Evolutionary conservation across 1,140 invertebrate genomes (phyloP).

Genomic region (Stegodyphus dumicola): DNA sequence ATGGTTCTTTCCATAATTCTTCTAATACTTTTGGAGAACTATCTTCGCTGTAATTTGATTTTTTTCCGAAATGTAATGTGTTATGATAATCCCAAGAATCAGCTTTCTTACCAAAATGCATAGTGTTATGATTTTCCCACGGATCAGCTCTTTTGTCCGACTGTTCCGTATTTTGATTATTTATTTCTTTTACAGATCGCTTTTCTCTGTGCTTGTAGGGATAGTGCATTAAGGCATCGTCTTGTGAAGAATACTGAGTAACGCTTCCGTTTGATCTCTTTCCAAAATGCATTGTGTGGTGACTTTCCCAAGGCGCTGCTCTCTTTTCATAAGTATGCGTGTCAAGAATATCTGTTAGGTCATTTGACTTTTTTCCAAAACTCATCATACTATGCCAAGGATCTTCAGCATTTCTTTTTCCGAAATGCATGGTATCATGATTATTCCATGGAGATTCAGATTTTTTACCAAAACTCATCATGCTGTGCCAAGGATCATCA

Average conservation of each 20-base stretch:
- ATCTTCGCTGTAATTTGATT: not conserved
- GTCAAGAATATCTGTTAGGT: slow-evolving; percentile 1
- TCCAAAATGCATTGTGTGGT: slow-evolving; percentile 25
- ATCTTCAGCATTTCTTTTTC: slow-evolving; percentile 15
- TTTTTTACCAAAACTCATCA: slow-evolving; percentile 25
- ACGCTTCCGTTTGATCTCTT: not conserved
- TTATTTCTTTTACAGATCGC: not conserved
- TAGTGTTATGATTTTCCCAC: slow-evolving; percentile 16
- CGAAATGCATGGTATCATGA: slow-evolving; percentile 12
- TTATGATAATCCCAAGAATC: slow-evolving; percentile 17
- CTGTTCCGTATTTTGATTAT: not conserved
- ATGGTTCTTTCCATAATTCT: slow-evolving; percentile 13
- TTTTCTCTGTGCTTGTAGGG: not conserved
- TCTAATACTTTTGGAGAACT: not conserved
- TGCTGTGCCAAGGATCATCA: slow-evolving; percentile 25
- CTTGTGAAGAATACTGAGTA: not conserved
- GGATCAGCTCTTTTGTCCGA: slow-evolving; percentile 11
- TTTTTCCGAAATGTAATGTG: slow-evolving; percentile 10
- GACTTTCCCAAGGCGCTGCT: slow-evolving; percentile 11
- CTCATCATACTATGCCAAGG: slow-evolving; percentile 32
- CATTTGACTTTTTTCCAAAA: slow-evolving; percentile 16
- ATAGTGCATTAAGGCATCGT: not conserved
- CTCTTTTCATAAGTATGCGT: slow-evolving; percentile 23
- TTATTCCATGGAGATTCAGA: slow-evolving; percentile 8
- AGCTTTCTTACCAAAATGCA: slow-evolving; percentile 34